Percentiles rank a stretch among this genome's conserved stretches.
Evolutionary conservation across 92 coral and sea anemone species (phyloP).

Genomic region (Diadumene lineata): DNA sequence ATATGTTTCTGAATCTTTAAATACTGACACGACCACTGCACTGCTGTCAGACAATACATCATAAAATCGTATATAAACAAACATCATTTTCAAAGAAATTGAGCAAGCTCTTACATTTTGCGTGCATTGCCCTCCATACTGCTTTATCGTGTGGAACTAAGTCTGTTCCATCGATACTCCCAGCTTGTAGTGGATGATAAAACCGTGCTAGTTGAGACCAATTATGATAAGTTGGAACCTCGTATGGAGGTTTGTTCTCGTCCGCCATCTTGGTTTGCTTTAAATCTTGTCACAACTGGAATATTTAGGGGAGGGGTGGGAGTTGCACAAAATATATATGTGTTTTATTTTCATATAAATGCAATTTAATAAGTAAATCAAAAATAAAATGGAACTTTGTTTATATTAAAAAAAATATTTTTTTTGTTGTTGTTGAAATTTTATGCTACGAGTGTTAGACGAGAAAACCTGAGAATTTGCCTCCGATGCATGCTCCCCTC

Average conservation of each 20-base stretch:
- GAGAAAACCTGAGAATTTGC: constrained; percentile 1
- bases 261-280: constrained; percentile 30
- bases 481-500: background rate
- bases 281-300: background rate
- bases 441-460: no score
- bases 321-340: no score
- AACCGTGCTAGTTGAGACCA: constrained; percentile 89
- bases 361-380: background rate
- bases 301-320: constrained; percentile 11
- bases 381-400: background rate
- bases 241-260: constrained; percentile 47
- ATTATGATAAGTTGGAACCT: constrained; percentile 76
- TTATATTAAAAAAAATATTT: no score
- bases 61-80: no score
- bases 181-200: constrained; percentile 97
- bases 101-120: constrained; percentile 67
- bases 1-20: no score
- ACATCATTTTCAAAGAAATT: no score
- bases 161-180: constrained; percentile 98
- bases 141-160: constrained; percentile 84
- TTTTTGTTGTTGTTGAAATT: no score
- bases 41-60: no score
- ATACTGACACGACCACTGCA: no score
- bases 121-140: constrained; percentile 73
- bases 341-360: no score